Evolutionary conservation across 2,113 vertebrate species (phyloP).

Genomic region (Fukomys damarensis): DNA sequence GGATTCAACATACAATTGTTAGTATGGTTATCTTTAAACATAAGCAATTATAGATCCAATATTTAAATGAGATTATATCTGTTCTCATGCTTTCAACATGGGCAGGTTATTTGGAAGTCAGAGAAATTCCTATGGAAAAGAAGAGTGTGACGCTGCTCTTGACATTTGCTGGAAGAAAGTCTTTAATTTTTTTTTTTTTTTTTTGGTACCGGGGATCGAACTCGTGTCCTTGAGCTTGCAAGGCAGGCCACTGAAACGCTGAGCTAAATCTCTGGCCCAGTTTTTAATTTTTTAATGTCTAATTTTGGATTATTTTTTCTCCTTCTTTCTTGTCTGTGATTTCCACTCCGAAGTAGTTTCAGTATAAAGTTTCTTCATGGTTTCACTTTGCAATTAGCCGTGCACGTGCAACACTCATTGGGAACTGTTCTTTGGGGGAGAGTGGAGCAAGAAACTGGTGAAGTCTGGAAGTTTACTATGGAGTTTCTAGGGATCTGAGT

Average conservation of each 20-base stretch:
- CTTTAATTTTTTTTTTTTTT: conserved; percentile 37
- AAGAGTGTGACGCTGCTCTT: background rate
- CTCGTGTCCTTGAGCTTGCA: too few relatives aligned
- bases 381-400: background rate
- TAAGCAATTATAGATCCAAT: background rate
- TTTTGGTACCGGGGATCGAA: too few relatives aligned
- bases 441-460: background rate
- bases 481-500: background rate
- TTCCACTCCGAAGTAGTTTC: background rate
- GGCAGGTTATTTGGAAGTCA: background rate
- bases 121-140: background rate
- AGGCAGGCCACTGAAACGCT: too few relatives aligned
- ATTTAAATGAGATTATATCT: background rate
- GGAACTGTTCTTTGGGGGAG: background rate
- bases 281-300: conserved; percentile 34
- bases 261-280: too few relatives aligned
- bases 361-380: background rate
- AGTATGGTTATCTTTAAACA: background rate
- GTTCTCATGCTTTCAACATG: background rate
- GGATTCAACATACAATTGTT: background rate
- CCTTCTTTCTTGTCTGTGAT: background rate
- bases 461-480: background rate
- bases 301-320: background rate
- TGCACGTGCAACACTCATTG: background rate
- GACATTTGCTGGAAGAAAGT: background rate